Base-by-base conservation (phyloP, 2,888 invertebrate species). In the Lasioglossum morio region DNA sequence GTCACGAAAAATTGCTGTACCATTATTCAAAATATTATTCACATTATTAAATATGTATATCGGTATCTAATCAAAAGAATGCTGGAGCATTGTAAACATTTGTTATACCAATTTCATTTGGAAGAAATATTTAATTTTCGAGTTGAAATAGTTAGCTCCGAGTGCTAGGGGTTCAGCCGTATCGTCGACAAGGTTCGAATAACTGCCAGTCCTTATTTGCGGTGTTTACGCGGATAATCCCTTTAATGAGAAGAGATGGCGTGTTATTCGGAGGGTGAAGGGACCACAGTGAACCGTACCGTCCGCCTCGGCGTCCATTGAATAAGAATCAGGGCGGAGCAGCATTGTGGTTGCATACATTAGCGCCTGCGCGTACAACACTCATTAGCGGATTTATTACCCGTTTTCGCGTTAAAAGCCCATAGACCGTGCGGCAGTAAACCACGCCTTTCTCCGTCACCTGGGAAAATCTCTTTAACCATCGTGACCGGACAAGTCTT, bases 351-450 rank as follows among this genome's bases (percentile, higher is more conserved):
- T 94, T 91, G 91, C 90, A 93, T 92, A 92, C 92, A 94, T 94
- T 93, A 94, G 90, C 93, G 92, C 91, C 88, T 92, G 90, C 89
- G 91, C 92, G 89, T 63, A 91, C 91, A 93, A 92, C 91, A 92
- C 89, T 94, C 92, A 93, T 94, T 94, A 94, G 91, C 90, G 92
- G 89, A 93, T 94, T 93, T 94, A 92, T 93, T 93, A 84, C 89
- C 90, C 86, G 82, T 89, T 90, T 94, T 90, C 85, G 87, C 63
- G 81, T 79, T 89, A 91, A 94, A 92, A 81, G 82, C 81, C 77
- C 63, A 66, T 81, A 74, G n/a, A 74, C 69, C 40, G 43, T 27
- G 77, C 79, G 77, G 57, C 16, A 79, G 84, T 46, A 77, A 43
- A 79, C 85, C 88, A 91, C 92, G 91, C 91, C 91, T 87, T 87